Percentiles rank a stretch among this genome's conserved stretches.
Conservation (phyloP, 35 echinoderm and acorn worm species). For the Strongylocentrotus purpuratus region DNA sequence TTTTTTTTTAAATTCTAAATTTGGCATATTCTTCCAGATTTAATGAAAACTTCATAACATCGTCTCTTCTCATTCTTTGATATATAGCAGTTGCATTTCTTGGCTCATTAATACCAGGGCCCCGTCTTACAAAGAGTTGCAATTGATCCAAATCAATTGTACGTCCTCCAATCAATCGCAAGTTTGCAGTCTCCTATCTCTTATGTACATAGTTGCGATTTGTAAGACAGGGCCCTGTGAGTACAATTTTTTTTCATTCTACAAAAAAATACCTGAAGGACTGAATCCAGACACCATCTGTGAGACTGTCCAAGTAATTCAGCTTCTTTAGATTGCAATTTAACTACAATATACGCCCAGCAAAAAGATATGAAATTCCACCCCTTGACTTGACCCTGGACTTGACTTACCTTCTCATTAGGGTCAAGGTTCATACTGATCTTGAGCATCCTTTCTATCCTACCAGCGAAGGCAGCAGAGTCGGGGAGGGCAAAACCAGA, state of each 20-base stretch:
- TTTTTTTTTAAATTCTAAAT: no score
- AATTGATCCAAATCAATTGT: no score
- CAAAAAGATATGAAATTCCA: neutral
- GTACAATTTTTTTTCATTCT: neutral
- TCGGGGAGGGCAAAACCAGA: conserved; percentile 87
- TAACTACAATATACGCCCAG: neutral
- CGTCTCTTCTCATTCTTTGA: neutral
- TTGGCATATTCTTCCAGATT: neutral
- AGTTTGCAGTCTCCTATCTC: no score
- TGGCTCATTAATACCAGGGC: neutral
- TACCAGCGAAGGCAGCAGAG: conserved; percentile 76
- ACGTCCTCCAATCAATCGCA: no score
- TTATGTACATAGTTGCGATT: no score
- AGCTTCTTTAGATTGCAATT: no score
- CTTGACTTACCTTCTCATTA: conserved; percentile 74
- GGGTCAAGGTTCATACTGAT: conserved; percentile 88
- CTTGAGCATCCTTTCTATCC: conserved; percentile 93
- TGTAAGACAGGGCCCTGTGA: no score
- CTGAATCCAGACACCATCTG: neutral
- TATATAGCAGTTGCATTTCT: neutral
- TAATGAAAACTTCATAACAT: neutral
- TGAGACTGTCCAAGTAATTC: neutral
- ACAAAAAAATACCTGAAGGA: neutral
- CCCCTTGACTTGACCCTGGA: neutral
- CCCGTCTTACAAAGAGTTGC: no score